Conservation (phyloP, 2,797 vertebrate species). For the Platyrinchus mystaceus region DNA sequence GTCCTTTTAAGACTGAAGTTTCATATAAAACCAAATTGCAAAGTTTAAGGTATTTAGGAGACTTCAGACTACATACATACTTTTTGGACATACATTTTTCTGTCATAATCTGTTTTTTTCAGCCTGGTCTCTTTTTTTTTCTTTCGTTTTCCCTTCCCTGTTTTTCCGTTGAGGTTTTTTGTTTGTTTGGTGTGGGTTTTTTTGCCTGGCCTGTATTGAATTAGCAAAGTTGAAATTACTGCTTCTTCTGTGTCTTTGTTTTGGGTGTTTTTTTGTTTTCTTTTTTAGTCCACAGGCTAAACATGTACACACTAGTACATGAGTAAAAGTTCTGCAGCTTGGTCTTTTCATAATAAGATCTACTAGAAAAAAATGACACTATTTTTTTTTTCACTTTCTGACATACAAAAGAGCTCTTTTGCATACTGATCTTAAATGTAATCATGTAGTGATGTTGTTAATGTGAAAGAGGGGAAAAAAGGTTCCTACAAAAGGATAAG, state of each 20-base stretch:
- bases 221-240: background rate
- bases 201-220: background rate
- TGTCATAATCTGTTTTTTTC: background rate
- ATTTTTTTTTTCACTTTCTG: background rate
- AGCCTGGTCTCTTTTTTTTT: background rate
- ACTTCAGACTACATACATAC: background rate
- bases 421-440: background rate
- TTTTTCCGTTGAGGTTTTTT: background rate
- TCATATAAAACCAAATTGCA: background rate
- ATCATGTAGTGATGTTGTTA: background rate
- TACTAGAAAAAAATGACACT: background rate
- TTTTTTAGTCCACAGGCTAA: background rate
- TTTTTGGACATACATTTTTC: background rate
- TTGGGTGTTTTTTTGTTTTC: fast-evolving
- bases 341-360: background rate
- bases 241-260: background rate
- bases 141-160: fast-evolving
- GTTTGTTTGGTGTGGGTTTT: background rate
- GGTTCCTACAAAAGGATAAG: background rate
- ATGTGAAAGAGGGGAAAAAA: background rate
- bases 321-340: background rate
- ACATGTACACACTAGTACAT: background rate
- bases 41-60: background rate
- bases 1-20: background rate
- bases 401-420: background rate